Evolutionary conservation across 2,797 vertebrate genomes (phyloP), one percentile per base, ranked within the genome.

Genomic region (Crenichthys baileyi): DNA sequence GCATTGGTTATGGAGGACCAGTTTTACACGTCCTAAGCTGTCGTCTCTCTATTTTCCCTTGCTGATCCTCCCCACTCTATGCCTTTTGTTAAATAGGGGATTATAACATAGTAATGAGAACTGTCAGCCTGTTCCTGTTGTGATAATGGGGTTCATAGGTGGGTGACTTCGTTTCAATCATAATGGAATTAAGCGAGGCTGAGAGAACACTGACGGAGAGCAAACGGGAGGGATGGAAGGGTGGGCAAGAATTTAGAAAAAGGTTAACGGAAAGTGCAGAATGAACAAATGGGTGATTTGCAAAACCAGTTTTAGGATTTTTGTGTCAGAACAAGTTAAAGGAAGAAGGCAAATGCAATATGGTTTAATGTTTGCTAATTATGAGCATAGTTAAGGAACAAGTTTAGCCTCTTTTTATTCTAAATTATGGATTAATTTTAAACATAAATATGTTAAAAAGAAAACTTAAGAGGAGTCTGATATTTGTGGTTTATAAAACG

Each of bases 131-230:
- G 93, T 90, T 93, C 91, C 93, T 90, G 87, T 87, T 88, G 89
- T 89, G 93, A 95, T 94, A 95, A 94, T 94, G 85, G 91, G 93
- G 93, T 95, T 94, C 93, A 94, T 90, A 94, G 93, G 91, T 94
- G 92, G 92, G 90, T 93, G 92, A 92, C 93, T 93, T 92, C 87
- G 83, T 93, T 89, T 94, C 91, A 94, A 93, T 94, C 92, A 94
- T 94, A 94, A 94, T 94, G 91, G 93, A 93, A 94, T 94, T 94
- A 95, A 88, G 86, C 77, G 83, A 79, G 84, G 76, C 84, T 90
- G 89, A 89, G 89, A 90, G 85, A 87, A 84, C 75, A 65, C 76
- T 87, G 88, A 81, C 83, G 29, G 76, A 83, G 79, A 83, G 81
- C 46, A 39, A 12, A 73, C 7, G 39, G 70, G 78, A 81, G 75